Evolutionary conservation across 1,140 invertebrate species (phyloP), one percentile per base, ranked within the genome.

Genomic region (Plutomurus gul): DNA sequence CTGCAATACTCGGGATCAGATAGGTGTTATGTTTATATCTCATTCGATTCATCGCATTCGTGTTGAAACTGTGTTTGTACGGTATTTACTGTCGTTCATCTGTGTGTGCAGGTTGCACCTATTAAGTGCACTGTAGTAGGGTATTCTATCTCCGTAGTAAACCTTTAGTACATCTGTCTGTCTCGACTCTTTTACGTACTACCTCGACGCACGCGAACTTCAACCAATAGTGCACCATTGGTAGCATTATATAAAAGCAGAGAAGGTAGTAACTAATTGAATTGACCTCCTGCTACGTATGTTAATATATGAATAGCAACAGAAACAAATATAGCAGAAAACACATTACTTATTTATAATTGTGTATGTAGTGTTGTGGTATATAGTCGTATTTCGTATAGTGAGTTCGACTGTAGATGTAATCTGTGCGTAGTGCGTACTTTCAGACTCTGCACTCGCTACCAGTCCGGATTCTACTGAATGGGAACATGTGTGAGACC

Each of bases 401-500:
- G 8, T 27, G 20, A 56, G 25, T 56, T 56, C 7, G 49, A 56
- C 13, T 10, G 22, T 6, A 27, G 49, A 56, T n/a, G n/a, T n/a
- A 8, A 7, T 65, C 22, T 27, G 30, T 65, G 30, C 27, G 56
- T 49, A 8, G 46, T 49, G 46, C 18, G 46, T 49, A 8, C 56
- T n/a, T 65, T 65, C 36, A n/a, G n/a, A 65, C 56, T 33, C 56
- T 25, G 56, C 27, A 36, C 56, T 65, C 36, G 18, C 39, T 43
- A 43, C n/a, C 39, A 43, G 3, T 65, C 27, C 13, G 13, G 27
- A 65, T 33, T 65, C 25, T 33, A 36, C n/a, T 65, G 56, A 65
- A 65, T 27, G 56, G 56, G 56, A 65, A 65, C 56, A 65, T 65
- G 56, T 65, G 27, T 65, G 56, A 65, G 56, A 65, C 27, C 36